Conservation (phyloP, 2,797 vertebrate species). For the Pipistrellus nathusii region DNA sequence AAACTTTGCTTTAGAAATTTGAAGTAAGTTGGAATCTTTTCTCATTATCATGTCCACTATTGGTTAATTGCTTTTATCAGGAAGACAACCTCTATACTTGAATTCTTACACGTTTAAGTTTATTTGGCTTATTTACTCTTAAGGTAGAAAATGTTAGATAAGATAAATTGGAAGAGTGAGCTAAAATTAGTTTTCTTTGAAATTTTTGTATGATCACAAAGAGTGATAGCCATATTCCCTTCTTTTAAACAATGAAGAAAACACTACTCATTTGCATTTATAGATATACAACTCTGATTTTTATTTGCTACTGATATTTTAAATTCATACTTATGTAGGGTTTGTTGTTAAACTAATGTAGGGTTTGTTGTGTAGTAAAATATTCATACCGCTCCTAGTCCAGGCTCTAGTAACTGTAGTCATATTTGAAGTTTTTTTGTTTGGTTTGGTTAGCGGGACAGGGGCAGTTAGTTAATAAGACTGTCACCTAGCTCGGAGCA, state of each 20-base stretch:
- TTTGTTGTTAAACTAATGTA: constrained; percentile 38
- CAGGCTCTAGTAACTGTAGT: constrained; percentile 17
- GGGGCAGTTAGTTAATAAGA: neutral
- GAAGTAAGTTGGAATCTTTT: neutral
- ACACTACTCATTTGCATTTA: neutral
- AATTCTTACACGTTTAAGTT: neutral
- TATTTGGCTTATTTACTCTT: constrained; percentile 21
- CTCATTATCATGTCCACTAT: neutral
- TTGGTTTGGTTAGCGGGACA: neutral
- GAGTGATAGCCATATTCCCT: neutral
- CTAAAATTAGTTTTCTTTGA: constrained; percentile 28
- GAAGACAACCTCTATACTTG: neutral
- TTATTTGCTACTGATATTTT: constrained; percentile 32
- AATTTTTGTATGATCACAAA: neutral
- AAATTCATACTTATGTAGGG: neutral
- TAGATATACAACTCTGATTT: neutral
- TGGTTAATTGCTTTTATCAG: neutral
- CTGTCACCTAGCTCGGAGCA: neutral
- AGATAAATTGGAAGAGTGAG: constrained; percentile 47
- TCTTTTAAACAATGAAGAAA: constrained; percentile 26
- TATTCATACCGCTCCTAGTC: neutral
- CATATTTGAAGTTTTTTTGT: neutral
- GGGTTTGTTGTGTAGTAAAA: constrained; percentile 55
- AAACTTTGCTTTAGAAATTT: constrained; percentile 21
- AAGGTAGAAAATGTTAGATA: constrained; percentile 40